Percentiles rank a stretch among this genome's conserved stretches.
These are phyloP conservation scores for Pseudopodoces humilis DNA, from an alignment of 2,113 vertebrate species.

Conservation along the genomic window DNA sequence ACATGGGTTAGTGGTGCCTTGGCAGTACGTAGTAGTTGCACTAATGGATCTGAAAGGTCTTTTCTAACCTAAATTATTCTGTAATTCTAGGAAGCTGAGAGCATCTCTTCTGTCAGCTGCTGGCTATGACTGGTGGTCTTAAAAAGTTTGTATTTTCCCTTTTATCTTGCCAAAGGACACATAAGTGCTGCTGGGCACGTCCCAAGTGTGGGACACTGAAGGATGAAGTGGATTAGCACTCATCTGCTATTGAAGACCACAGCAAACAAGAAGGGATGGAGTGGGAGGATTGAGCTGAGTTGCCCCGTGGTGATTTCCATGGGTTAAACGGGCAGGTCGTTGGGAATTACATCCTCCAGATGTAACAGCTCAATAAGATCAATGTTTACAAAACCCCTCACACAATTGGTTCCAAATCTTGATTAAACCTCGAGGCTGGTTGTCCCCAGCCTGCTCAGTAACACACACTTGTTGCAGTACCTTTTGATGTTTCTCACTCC, in stretches of 20 bases:
- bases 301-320: not conserved
- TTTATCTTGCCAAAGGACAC: not conserved
- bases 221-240: not conserved
- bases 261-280: not conserved
- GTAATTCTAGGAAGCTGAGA: not conserved
- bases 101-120: not conserved
- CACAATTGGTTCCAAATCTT: not conserved
- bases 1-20: not conserved
- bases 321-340: not conserved
- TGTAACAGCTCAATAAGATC: not conserved
- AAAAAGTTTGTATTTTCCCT: not conserved
- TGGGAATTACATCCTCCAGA: not conserved
- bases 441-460: not conserved
- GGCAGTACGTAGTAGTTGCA: not conserved
- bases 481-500: not conserved
- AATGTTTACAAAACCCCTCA: not conserved
- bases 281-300: not conserved
- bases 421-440: conserved; percentile 10
- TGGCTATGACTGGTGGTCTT: not conserved
- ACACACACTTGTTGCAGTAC: not conserved
- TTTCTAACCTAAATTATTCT: not conserved
- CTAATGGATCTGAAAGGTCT: not conserved
- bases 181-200: not conserved
- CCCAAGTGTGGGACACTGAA: not conserved
- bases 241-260: not conserved